Conservation (phyloP, 2,797 vertebrate genomes). For the Nothura maculosa region DNA sequence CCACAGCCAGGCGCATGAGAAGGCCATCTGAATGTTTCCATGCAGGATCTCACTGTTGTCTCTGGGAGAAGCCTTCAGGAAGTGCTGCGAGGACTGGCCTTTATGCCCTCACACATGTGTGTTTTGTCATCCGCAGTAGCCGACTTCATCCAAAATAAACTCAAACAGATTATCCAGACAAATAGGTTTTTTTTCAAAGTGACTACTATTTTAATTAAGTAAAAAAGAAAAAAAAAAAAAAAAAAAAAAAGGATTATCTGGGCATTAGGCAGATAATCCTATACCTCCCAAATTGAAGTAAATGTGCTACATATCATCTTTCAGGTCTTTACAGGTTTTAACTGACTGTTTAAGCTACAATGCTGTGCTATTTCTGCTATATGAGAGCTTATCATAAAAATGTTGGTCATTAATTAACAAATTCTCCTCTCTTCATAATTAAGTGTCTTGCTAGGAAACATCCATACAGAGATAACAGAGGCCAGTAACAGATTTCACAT, state of each 20-base stretch:
- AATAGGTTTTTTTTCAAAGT: background rate
- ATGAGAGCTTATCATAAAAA: background rate
- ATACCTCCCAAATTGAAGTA: background rate
- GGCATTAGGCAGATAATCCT: background rate
- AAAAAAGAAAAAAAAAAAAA: background rate
- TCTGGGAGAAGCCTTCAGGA: constrained; percentile 49
- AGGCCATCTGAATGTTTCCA: background rate
- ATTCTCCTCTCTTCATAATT: background rate
- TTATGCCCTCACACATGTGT: constrained; percentile 27
- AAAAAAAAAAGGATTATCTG: background rate
- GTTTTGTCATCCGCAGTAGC: background rate
- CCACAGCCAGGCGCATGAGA: background rate
- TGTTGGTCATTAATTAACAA: background rate
- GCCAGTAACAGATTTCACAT: background rate
- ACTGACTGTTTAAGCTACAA: background rate
- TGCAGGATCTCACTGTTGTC: background rate
- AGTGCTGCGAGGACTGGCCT: background rate
- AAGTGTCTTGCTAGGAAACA: background rate
- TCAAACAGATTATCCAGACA: constrained; percentile 39
- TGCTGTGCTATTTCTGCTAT: background rate
- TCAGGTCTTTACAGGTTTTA: background rate
- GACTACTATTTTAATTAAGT: background rate
- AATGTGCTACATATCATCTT: background rate
- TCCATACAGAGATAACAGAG: background rate
- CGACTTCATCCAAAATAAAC: constrained; percentile 31